Evolutionary conservation across 1,140 invertebrate genomes (phyloP), one percentile per base, ranked within the genome.

Genomic region (Vanessa tameamea): DNA sequence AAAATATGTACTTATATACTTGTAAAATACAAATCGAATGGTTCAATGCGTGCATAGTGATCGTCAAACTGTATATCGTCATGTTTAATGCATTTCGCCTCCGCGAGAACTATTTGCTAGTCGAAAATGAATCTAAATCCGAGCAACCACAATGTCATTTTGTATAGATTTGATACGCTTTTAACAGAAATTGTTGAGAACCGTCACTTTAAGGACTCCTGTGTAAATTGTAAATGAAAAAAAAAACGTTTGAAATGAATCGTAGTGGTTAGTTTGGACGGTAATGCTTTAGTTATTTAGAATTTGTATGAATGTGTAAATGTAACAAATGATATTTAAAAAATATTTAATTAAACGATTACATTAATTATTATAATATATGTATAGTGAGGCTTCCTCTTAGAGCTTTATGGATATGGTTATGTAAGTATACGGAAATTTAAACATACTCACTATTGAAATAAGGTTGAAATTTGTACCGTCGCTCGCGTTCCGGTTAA

Each of bases 341-440:
- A 81, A 81, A 81, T 86, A 85, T 85, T 85, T 87, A 88, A 87
- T 83, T 81, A 81, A 86, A 77, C 75, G 70, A 79, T 83, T 78
- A 82, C 76, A 80, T 83, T 87, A 85, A 87, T 84, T 83, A 87
- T 69, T 71, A 67, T 74, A 71, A 77, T 84, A 84, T 86, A 84
- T 87, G 84, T 89, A 89, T 92, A 92, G 88, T 77, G 87, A 92
- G 89, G 90, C 89, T 92, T 92, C 90, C 90, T 92, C 84, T 85
- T 87, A 90, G 84, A 90, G 89, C 85, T 89, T 88, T 92, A 90
- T 87, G 87, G 83, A 88, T 86, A 87, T 89, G 88, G 83, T 89
- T 87, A 82, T 87, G 77, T 88, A 88, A 88, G 88, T 90, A 90
- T 90, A 92, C 88, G 88, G 87, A 82, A 85, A 88, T 80, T 82